Evolutionary conservation across 2,888 invertebrate genomes (phyloP).

Genomic region (Agonum fuliginosum): DNA sequence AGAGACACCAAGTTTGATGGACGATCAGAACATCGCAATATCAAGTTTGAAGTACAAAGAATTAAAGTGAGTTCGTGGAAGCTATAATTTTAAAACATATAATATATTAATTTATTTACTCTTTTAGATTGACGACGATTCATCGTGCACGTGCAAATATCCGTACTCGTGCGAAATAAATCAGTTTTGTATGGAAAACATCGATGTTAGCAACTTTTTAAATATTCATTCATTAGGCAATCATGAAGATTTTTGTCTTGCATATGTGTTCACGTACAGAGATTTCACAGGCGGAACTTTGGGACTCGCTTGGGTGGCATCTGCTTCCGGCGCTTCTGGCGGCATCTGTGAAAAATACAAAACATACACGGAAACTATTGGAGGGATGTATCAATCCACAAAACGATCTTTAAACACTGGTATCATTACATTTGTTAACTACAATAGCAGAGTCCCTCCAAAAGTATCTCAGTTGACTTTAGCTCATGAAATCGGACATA

Average conservation of each 20-base stretch:
- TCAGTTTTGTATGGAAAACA: constrained; percentile 96
- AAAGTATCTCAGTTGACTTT: constrained; percentile 98
- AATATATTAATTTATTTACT: background rate
- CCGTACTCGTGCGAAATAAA: constrained; percentile 81
- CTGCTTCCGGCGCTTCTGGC: constrained; percentile 97
- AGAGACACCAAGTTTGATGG: constrained; percentile 96
- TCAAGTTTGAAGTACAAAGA: constrained; percentile 96
- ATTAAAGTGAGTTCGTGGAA: constrained; percentile 77
- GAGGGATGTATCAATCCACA: constrained; percentile 94
- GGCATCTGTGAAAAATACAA: constrained; percentile 99
- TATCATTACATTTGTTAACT: constrained; percentile 99
- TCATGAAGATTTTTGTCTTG: constrained; percentile 98
- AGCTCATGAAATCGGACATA: constrained; percentile 99
- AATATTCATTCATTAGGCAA: constrained; percentile 98
- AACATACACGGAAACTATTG: constrained; percentile 96
- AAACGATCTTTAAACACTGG: constrained; percentile 97
- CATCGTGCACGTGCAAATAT: constrained; percentile 79
- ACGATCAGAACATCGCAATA: constrained; percentile 90
- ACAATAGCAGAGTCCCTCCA: constrained; percentile 96
- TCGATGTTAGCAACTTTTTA: constrained; percentile 99
- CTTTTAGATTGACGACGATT: constrained; percentile 92
- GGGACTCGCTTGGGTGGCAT: constrained; percentile 99
- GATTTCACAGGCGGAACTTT: constrained; percentile 99
- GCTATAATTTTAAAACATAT: background rate
- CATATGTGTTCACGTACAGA: constrained; percentile 98